A percentile compares a stretch with the other conserved stretches of the same genome.
phyloP scores from a whole-genome alignment of 2,113 vertebrate species.

The Malurus cyaneus region DNA sequence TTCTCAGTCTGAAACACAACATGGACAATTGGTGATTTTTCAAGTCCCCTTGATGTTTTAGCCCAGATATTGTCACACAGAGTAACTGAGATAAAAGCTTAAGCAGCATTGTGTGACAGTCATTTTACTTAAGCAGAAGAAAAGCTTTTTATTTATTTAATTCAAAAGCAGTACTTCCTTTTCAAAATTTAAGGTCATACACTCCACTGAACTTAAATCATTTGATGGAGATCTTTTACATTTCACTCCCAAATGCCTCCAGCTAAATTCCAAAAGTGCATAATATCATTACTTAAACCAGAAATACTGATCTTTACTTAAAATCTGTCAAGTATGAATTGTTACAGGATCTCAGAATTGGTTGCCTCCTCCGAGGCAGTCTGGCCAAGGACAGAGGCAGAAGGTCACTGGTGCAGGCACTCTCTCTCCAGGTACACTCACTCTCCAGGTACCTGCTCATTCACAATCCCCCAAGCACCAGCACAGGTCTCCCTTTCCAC shows the following conservation, averaged over 20 bases:
- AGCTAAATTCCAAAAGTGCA: not conserved
- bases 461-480: fast-evolving
- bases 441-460: not conserved
- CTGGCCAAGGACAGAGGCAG: not conserved
- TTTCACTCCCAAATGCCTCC: not conserved
- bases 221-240: not conserved
- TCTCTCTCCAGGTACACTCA: not conserved
- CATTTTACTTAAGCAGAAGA: not conserved
- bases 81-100: not conserved
- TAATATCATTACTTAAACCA: not conserved
- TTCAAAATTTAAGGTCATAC: not conserved
- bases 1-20: not conserved
- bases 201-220: not conserved
- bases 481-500: not conserved
- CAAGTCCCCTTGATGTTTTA: not conserved
- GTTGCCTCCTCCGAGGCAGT: not conserved
- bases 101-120: not conserved
- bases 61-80: not conserved
- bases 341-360: not conserved
- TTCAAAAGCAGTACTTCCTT: not conserved
- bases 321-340: not conserved
- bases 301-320: not conserved
- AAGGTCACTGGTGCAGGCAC: not conserved
- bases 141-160: not conserved
- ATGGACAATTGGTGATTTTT: not conserved